phyloP scores from a whole-genome alignment of 2,113 vertebrate species.

The Ranitomeya imitator region DNA sequence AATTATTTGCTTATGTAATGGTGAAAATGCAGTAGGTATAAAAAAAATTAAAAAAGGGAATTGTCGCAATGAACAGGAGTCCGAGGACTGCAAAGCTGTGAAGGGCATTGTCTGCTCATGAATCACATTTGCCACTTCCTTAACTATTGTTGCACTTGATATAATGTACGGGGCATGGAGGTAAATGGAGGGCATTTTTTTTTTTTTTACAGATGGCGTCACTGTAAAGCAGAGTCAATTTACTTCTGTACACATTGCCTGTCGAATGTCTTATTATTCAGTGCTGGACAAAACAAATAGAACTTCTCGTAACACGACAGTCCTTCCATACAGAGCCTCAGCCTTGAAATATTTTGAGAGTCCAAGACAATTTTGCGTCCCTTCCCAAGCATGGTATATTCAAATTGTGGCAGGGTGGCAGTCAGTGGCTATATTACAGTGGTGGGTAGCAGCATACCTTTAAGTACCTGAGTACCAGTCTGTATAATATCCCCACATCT shows the following conservation, averaged over 20 bases:
- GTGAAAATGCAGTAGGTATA: not conserved
- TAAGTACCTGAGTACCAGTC: too few relatives aligned
- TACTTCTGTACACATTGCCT: conserved; percentile 65
- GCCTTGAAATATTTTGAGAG: not conserved
- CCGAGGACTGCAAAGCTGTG: conserved; percentile 6
- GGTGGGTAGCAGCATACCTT: not conserved
- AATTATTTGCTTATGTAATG: not conserved
- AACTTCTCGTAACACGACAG: not conserved
- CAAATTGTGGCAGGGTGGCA: too few relatives aligned
- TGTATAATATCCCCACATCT: too few relatives aligned
- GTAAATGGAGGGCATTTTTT: conserved; percentile 67
- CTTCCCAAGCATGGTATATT: not conserved
- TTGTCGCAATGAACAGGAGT: not conserved
- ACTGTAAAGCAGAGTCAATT: conserved; percentile 66
- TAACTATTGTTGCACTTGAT: conserved; percentile 66
- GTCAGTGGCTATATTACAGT: not conserved
- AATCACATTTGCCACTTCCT: conserved; percentile 55
- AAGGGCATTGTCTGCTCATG: conserved; percentile 53
- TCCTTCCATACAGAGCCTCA: not conserved
- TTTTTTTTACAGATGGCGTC: conserved; percentile 71
- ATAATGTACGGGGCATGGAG: conserved; percentile 64
- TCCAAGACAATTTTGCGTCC: not conserved
- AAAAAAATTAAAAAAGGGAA: not conserved
- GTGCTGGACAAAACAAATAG: conserved; percentile 8
- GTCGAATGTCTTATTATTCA: conserved; percentile 59